phyloP scores from a whole-genome alignment of 2,888 invertebrate species.

The Platynereis dumerilii region DNA sequence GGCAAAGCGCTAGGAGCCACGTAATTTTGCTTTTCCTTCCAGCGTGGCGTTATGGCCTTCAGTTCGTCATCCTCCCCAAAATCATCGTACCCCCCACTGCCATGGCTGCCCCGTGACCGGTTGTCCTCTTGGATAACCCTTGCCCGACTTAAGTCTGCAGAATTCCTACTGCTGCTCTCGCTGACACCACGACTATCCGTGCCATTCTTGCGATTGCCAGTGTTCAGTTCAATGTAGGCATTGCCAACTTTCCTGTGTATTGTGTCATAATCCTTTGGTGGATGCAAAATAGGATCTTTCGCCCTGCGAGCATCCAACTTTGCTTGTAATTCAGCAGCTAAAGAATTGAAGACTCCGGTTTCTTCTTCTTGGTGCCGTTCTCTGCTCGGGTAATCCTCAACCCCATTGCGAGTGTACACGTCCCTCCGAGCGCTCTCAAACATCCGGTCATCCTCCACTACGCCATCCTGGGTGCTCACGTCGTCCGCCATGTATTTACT shows the following conservation, averaged over 20 bases:
- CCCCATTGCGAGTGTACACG: neutral
- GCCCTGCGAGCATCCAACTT: conserved; percentile 5
- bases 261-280: conserved; percentile 27
- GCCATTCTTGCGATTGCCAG: neutral
- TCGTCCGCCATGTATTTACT: neutral
- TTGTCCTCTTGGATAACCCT: neutral
- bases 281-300: conserved; percentile 10
- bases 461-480: neutral
- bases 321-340: conserved; percentile 14
- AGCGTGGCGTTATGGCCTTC: neutral
- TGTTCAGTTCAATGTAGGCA: neutral
- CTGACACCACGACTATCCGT: conserved; percentile 1
- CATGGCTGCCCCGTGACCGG: neutral
- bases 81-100: neutral
- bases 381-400: neutral
- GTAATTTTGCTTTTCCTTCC: conserved; percentile 5
- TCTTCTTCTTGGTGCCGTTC: neutral
- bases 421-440: neutral
- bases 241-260: conserved; percentile 13
- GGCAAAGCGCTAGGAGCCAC: no score
- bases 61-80: neutral
- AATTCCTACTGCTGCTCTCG: neutral
- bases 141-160: neutral
- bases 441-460: neutral
- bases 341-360: neutral